phyloP scores from a whole-genome alignment of 1,140 invertebrate species.

The Parasteatoda tepidariorum region DNA sequence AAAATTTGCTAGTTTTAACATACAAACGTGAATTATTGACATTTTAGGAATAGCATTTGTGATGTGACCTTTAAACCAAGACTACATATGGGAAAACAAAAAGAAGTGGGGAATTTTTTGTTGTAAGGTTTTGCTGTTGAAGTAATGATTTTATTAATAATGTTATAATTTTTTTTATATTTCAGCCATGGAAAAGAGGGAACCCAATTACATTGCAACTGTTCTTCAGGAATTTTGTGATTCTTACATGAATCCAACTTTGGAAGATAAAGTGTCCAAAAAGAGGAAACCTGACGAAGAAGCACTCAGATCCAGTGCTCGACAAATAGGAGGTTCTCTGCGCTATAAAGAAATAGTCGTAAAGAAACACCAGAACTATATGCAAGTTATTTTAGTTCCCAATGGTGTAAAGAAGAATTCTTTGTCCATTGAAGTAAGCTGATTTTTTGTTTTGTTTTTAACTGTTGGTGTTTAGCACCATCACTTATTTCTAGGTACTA shows the following conservation, averaged over 20 bases:
- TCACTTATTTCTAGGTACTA: neutral
- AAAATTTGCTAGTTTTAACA: too few species aligned
- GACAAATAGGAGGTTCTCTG: constrained; percentile 67
- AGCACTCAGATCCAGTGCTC: constrained; percentile 11
- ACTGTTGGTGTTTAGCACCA: neutral
- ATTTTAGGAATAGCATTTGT: too few species aligned
- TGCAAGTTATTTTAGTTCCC: constrained; percentile 75
- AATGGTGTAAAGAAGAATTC: constrained; percentile 73
- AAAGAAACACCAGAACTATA: constrained; percentile 74
- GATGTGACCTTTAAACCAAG: too few species aligned
- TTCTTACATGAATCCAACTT: neutral
- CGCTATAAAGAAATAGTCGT: constrained; percentile 75
- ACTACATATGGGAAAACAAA: too few species aligned
- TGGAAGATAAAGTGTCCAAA: neutral
- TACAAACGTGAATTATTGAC: too few species aligned
- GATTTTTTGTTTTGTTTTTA: neutral
- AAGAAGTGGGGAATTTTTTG: too few species aligned
- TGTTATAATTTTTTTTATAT: too few species aligned
- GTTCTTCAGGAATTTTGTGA: constrained; percentile 5
- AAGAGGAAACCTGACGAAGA: constrained; percentile 34
- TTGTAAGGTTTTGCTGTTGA: too few species aligned
- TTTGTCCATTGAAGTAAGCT: constrained; percentile 73
- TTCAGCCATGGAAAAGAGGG: neutral
- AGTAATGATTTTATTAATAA: too few species aligned
- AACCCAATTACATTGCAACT: neutral